Evolutionary conservation across 2,797 vertebrate genomes (phyloP).

Genomic region (Lithobates sylvaticus): DNA sequence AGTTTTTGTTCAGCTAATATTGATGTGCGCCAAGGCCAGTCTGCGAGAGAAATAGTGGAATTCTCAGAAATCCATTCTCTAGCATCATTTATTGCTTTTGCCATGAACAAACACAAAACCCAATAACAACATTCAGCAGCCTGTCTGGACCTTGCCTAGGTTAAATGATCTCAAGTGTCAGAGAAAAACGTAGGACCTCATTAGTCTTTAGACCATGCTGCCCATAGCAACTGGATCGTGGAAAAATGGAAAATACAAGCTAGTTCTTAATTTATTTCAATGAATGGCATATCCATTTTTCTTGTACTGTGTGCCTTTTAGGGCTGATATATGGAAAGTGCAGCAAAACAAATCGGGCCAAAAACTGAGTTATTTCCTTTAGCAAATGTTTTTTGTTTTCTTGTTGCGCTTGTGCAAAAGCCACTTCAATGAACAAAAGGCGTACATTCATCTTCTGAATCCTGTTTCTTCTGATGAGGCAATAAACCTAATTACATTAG

Average conservation of each 20-base stretch:
- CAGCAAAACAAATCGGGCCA: no score
- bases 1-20: conserved; percentile 1
- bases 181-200: not conserved
- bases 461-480: not conserved
- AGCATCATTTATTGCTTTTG: not conserved
- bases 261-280: not conserved
- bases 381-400: not conserved
- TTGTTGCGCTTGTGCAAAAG: not conserved
- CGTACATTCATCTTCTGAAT: not conserved
- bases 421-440: not conserved
- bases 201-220: not conserved
- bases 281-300: no score
- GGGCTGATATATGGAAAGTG: no score
- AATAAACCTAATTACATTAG: conserved; percentile 27
- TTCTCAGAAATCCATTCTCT: conserved; percentile 38
- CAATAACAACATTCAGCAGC: conserved; percentile 7
- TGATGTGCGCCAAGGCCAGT: not conserved
- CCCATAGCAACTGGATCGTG: not conserved
- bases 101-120: conserved; percentile 27
- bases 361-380: no score
- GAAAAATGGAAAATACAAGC: not conserved
- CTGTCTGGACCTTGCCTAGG: not conserved
- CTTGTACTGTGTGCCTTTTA: no score
- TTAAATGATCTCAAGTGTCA: not conserved
- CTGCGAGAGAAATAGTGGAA: conserved; percentile 23